phyloP scores from a whole-genome alignment of 2,797 vertebrate genomes.

The Calcarius lapponicus region DNA sequence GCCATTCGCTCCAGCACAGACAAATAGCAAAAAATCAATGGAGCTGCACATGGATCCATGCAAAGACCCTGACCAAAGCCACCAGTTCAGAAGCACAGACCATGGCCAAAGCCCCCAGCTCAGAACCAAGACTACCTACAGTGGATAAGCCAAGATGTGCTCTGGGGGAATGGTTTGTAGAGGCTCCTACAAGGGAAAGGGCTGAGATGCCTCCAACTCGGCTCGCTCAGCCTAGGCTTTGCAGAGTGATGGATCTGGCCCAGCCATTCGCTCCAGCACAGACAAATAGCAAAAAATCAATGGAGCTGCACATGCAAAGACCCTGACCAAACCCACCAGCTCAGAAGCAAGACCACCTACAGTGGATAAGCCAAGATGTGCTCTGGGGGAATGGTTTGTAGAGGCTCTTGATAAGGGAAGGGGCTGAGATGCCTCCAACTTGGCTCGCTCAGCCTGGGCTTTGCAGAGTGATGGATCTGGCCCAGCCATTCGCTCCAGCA shows the following conservation, averaged over 20 bases:
- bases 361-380: accelerated
- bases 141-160: accelerated
- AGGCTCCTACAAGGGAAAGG: neutral
- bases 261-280: neutral
- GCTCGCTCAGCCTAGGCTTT: neutral
- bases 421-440: neutral
- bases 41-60: neutral
- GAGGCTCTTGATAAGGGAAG: neutral
- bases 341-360: neutral
- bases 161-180: neutral
- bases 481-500: neutral
- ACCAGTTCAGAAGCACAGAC: no score
- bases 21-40: slow-evolving; percentile 9
- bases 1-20: neutral
- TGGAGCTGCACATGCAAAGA: neutral
- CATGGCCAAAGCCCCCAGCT: neutral
- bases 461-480: neutral
- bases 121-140: neutral
- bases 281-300: slow-evolving; percentile 7
- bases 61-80: no score
- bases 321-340: neutral
- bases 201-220: neutral
- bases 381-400: neutral
- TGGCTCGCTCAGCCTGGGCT: neutral
- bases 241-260: neutral